Conservation (phyloP, 2,888 invertebrate species). For the Apamea monoglypha region DNA sequence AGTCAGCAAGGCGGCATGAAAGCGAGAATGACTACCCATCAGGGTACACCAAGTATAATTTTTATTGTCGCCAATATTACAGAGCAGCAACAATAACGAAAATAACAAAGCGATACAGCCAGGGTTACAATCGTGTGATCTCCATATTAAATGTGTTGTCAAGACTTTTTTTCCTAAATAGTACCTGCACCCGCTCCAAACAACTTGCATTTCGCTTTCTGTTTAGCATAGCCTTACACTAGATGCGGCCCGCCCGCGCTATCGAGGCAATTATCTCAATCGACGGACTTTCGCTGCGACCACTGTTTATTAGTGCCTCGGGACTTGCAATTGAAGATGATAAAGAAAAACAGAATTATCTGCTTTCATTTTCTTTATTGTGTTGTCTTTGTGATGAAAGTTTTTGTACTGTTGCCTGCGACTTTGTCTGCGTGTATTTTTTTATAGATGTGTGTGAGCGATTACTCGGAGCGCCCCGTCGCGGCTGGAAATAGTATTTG, state of each 20-base stretch:
- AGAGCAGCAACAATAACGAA: neutral
- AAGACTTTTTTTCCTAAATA: neutral
- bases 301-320: conserved; percentile 9
- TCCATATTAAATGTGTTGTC: neutral
- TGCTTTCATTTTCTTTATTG: neutral
- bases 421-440: neutral
- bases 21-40: neutral
- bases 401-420: neutral
- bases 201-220: neutral
- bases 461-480: conserved; percentile 14
- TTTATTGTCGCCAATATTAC: neutral
- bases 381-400: neutral
- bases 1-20: neutral
- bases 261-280: conserved; percentile 49
- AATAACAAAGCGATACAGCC: neutral
- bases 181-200: neutral
- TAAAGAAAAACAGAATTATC: neutral
- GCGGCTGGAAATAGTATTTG: conserved; percentile 3
- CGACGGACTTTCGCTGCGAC: conserved; percentile 18
- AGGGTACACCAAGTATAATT: neutral
- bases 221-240: neutral
- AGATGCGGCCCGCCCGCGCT: conserved; percentile 3
- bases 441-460: too few relatives aligned
- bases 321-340: conserved; percentile 15
- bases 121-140: neutral